Conservation (phyloP, 2,888 invertebrate genomes). For the Diaphora mendica region DNA sequence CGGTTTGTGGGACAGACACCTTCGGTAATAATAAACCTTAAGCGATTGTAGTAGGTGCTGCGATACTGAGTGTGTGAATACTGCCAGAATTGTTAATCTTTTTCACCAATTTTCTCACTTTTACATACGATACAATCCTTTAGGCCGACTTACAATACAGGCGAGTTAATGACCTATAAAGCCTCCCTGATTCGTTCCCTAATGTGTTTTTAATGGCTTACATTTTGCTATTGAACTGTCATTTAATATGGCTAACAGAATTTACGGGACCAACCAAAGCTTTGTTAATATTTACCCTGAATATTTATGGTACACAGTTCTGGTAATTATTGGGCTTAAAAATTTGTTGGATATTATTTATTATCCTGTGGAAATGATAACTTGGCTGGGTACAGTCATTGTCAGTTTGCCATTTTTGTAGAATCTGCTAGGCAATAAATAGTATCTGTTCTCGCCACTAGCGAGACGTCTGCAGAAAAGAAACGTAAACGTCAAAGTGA, state of each 20-base stretch:
- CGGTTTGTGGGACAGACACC: too few species aligned
- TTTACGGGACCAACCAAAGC: conserved; percentile 58
- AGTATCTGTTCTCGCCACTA: too few species aligned
- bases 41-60: neutral
- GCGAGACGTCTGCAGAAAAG: too few species aligned
- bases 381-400: conserved; percentile 4
- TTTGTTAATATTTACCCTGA: conserved; percentile 48
- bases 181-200: conserved; percentile 69
- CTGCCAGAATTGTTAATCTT: conserved; percentile 19
- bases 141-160: conserved; percentile 63
- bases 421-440: neutral
- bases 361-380: conserved; percentile 11
- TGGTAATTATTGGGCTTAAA: conserved; percentile 36
- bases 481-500: too few species aligned
- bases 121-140: conserved; percentile 52
- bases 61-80: neutral
- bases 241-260: conserved; percentile 72
- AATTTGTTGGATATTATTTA: conserved; percentile 11
- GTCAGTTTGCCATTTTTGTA: neutral
- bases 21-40: too few species aligned
- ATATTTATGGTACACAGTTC: conserved; percentile 42
- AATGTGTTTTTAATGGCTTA: conserved; percentile 83
- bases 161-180: conserved; percentile 78
- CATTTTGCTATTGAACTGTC: conserved; percentile 79
- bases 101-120: conserved; percentile 33